Base-by-base conservation (phyloP, 2,888 invertebrate species). In the Drosophila pseudotalamancana region DNA sequence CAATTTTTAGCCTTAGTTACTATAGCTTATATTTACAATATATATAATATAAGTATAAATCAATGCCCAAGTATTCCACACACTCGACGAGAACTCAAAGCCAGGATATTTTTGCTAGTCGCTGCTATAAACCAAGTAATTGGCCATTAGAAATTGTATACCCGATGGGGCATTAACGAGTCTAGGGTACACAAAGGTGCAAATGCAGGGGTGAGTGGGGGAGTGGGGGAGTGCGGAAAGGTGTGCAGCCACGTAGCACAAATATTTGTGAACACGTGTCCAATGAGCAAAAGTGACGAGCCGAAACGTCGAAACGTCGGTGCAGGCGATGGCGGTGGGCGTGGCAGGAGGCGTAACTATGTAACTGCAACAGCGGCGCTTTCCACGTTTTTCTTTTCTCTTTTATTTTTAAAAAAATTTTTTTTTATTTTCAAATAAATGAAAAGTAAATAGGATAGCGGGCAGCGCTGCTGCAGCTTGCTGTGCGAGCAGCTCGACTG, bases 251-350 rank as follows among this genome's bases (percentile, higher is more conserved):
- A 81, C 81, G 81, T 85, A 78, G 79, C 85, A 82, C 81, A 81
- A 81, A 81, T 81, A 81, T 81, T 81, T 81, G 81, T 81, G 76
- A 68, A 85, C 87, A 87, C 82, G 78, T 85, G 85, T 80, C 75
- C 87, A 76, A 76, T 72, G 83, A 75, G 83, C 75, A 72, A 71
- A 84, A 84, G 81, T 77, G 85, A 80, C 65, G 85, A 67, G 78
- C 49, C 42, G 66, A 71, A 66, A 49, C 50, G 48, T 27, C 34
- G 54, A n/a, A n/a, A n/a, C n/a, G n/a, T n/a, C n/a, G n/a, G n/a
- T n/a, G 48, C 32, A 31, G 18, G 29, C 39, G 14, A 14, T 16
- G 34, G 6, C 3, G 27, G 21, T n/a, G n/a, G n/a, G 23, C 34
- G 35, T 43, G 8, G 27, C 9, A 11, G 14, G 5, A 9, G 39